Evolutionary conservation across 2,113 vertebrate genomes (phyloP).

Genomic region (Cebus imitator): DNA sequence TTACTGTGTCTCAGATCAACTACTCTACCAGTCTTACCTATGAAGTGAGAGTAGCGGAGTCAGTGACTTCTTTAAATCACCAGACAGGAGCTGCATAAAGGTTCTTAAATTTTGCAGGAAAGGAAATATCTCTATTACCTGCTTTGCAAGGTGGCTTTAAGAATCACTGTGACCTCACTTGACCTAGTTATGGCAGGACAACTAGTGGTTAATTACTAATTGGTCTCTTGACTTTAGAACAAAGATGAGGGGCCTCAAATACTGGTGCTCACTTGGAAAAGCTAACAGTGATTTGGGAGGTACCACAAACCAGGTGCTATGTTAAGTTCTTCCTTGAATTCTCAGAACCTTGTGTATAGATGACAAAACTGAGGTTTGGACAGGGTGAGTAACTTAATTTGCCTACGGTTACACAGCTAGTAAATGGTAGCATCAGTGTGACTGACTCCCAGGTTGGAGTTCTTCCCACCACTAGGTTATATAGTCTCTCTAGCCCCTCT

Average conservation of each 20-base stretch:
- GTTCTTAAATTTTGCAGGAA: neutral
- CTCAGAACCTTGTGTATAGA: neutral
- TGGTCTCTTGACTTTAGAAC: conserved; percentile 11
- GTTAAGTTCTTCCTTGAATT: neutral
- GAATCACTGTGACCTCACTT: neutral
- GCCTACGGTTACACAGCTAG: neutral
- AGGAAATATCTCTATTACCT: neutral
- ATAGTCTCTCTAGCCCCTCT: neutral
- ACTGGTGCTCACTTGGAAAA: neutral
- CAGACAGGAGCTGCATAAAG: neutral
- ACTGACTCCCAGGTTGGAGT: neutral
- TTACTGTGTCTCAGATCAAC: neutral
- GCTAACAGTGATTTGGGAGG: conserved; percentile 62
- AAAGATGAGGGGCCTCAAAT: neutral
- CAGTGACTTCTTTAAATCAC: neutral
- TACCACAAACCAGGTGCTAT: neutral
- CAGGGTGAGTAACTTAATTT: neutral
- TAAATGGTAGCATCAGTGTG: neutral
- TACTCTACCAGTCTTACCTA: neutral
- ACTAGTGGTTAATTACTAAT: neutral
- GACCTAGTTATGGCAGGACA: neutral
- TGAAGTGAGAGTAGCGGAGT: neutral
- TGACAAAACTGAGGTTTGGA: conserved; percentile 19
- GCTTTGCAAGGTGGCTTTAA: neutral
- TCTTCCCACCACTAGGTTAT: neutral